A percentile compares a stretch with the other conserved stretches of the same genome.
These are phyloP conservation scores for Rhodophaea formosa DNA, from an alignment of 2,888 invertebrate species.

Conservation along the genomic window DNA sequence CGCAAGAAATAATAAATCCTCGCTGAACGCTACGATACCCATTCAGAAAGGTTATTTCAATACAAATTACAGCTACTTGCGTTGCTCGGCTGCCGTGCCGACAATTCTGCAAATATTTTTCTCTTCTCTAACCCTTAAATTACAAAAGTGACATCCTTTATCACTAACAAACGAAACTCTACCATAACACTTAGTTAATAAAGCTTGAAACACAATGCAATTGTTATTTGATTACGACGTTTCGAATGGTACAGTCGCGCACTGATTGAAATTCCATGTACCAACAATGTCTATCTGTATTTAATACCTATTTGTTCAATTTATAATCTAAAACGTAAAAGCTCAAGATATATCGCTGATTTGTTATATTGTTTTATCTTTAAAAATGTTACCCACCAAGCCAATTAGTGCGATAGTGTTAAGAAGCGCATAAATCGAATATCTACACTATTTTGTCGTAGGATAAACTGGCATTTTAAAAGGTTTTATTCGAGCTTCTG, in stretches of 20 bases:
- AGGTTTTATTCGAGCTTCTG: conserved; percentile 11
- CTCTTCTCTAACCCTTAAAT: conserved; percentile 56
- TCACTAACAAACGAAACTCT: background rate
- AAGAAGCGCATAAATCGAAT: conserved; percentile 59
- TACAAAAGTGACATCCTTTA: background rate
- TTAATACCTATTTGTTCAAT: conserved; percentile 66
- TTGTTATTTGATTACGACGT: background rate
- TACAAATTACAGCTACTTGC: conserved; percentile 80
- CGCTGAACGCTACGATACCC: conserved; percentile 73
- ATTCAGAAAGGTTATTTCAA: conserved; percentile 77
- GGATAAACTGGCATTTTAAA: conserved; percentile 6
- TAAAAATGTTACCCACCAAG: conserved; percentile 60
- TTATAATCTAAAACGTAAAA: conserved; percentile 67
- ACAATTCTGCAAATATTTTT: conserved; percentile 78
- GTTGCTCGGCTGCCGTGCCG: conserved; percentile 70
- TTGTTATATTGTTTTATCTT: conserved; percentile 56
- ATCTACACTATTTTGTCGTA: conserved; percentile 27
- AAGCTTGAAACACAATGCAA: background rate
- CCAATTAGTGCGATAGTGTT: conserved; percentile 72
- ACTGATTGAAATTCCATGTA: conserved; percentile 80
- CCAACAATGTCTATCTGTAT: conserved; percentile 69
- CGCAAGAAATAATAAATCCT: conserved; percentile 79
- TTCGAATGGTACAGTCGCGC: background rate
- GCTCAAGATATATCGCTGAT: conserved; percentile 49
- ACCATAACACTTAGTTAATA: background rate